Base-by-base conservation (phyloP, 2,888 invertebrate genomes). In the Gari tellinella region DNA sequence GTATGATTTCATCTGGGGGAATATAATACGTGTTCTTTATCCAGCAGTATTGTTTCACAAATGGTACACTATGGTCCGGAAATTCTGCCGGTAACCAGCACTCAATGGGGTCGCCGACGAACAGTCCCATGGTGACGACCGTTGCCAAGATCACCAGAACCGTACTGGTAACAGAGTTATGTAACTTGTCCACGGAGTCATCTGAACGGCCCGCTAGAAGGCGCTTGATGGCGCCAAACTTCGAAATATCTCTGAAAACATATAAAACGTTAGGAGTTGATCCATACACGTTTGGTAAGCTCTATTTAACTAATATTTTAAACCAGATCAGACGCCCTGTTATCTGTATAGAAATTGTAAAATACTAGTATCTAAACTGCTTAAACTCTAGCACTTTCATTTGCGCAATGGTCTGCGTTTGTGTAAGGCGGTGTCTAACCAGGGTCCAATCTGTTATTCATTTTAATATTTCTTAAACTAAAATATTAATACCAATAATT, bases 1-100 rank as follows among this genome's bases (percentile, higher is more conserved):
- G 81, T 14, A 76, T 70, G 0, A 58, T 56, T 31, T 79, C 77
- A 17, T 70, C 75, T 78, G 85, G 82, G 19, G 89, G 86, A 43
- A 89, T 83, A 86, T 91, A 92, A 81, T 93, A 93, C 3, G 92
- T 93, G 83, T 93, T 93, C 70, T 92, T 91, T 17, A 92, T 92
- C 93, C 93, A 93, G 85, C 93, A 93, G 75, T 92, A 92, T 86
- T 92, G 92, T 80, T 93, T 93, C 17, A 93, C 90, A 83, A 93
- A 93, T 60, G 92, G 92, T 66, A 91, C 90, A 88, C 92, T 92
- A 23, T 91, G 90, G n/a, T 92, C 92, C 84, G 70, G 61, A 37
- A 80, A 83, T 21, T 86, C 78, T 2, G 84, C 84, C 0, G 86
- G 86, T 8, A 73, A 80, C 87, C 87, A 88, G 63, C 88, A 88